Base-by-base conservation (phyloP, 2,113 vertebrate species). In the Percina caprodes region DNA sequence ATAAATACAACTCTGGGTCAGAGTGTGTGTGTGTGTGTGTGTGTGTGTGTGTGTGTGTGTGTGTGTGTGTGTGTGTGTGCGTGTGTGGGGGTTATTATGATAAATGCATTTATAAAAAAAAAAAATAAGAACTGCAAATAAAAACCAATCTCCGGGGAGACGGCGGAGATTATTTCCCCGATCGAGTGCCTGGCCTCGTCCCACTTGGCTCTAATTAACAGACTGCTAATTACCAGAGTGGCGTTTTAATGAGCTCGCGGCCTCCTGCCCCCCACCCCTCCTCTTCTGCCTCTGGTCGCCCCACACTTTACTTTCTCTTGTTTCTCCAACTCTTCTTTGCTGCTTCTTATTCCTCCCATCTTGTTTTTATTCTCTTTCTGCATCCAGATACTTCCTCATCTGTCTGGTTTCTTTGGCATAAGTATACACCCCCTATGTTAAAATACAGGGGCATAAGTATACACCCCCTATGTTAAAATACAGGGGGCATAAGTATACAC, bases 191-290 rank as follows among this genome's bases (percentile, higher is more conserved):
- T 88, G 35, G 69, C 77, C 77, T 72, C 65, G 61, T 91, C 87
- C 85, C 87, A 56, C 73, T 85, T 63, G 86, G 90, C 79, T 54
- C 90, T 85, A 89, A 92, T 90, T 93, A 93, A 92, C 83, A 86
- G 82, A 74, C 72, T 66, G 88, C 84, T 94, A 92, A 92, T 89
- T 91, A 89, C 82, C 86, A 89, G 83, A 86, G 83, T 75, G 74
- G 75, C 74, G 65, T 84, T 91, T 85, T 90, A 94, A 94, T 92
- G 91, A 92, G 88, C 80, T n/a, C n/a, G n/a, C n/a, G n/a, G n/a
- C n/a, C n/a, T n/a, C n/a, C n/a, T n/a, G n/a, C n/a, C n/a, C n/a
- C n/a, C n/a, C n/a, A n/a, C n/a, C n/a, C n/a, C n/a, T n/a, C n/a
- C n/a, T n/a, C n/a, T n/a, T n/a, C 83, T 80, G 66, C 72, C 69